Percentiles rank a stretch among this genome's conserved stretches.
Evolutionary conservation across 2,113 vertebrate species (phyloP).

Genomic region (Crypturellus undulatus): DNA sequence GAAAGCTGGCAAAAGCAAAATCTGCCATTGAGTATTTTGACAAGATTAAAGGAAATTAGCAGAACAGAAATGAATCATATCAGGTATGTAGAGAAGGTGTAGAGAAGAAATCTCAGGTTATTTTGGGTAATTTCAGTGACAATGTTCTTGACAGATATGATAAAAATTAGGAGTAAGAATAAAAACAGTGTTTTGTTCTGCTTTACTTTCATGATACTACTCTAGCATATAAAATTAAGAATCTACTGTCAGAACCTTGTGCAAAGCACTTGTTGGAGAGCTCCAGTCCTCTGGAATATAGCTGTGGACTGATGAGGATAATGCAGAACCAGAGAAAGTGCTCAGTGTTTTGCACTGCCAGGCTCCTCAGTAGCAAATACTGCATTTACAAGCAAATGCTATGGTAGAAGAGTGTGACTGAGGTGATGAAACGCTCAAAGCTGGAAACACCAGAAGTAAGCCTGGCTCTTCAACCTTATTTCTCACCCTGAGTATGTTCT

Average conservation of each 20-base stretch:
- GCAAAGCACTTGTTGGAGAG: not conserved
- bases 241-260: not conserved
- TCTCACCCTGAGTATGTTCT: not conserved
- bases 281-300: not conserved
- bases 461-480: not conserved
- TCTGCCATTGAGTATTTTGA: slow-evolving; percentile 76
- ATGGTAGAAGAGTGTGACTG: not conserved
- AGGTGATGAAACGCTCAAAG: not conserved
- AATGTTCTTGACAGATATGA: not conserved
- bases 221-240: not conserved
- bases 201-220: not conserved
- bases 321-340: not conserved
- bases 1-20: slow-evolving; percentile 82
- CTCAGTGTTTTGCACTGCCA: not conserved
- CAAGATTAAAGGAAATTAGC: slow-evolving; percentile 39
- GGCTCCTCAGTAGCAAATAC: not conserved
- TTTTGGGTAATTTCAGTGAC: not conserved
- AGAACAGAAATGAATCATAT: slow-evolving; percentile 81
- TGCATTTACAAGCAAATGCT: not conserved
- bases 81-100: slow-evolving; percentile 74
- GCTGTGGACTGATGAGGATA: not conserved
- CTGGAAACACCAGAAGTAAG: not conserved
- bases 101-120: not conserved
- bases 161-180: not conserved
- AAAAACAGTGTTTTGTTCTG: not conserved